Evolutionary conservation across 2,888 invertebrate genomes (phyloP), one percentile per base, ranked within the genome.

Genomic region (Papilio protenor): DNA sequence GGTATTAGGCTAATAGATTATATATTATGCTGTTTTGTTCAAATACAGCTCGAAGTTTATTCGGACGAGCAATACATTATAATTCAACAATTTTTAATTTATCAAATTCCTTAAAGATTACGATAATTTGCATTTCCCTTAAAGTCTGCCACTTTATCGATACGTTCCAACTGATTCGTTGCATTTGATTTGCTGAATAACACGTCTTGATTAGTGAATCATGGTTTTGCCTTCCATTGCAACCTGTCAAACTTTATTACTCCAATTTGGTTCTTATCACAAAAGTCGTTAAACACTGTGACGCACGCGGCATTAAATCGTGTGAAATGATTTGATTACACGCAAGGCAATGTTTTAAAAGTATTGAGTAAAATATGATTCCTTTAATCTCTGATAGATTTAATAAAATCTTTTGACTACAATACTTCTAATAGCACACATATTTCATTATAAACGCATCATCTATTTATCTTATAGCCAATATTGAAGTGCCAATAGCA

Each of bases 181-280:
- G 10, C 12, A 40, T 64, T 40, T 64, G 8, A 64, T 33, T 40
- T 40, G 64, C 18, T 64, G 11, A 6, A 40, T 40, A 40, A 40
- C 2, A 64, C 11, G 64, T 64, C 33, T 40, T 69, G 33, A 69
- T 69, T 45, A 45, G 12, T 45, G 66, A 69, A 69, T 69, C 66
- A 69, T 45, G 45, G n/a, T 45, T 33, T 49, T 16, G 49, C 70
- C 27, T 18, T 59, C 16, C 12, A 76, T 64, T 72, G 64, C 40
- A 49, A 64, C 61, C 40, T 72, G 61, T 76, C 76, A 61, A 76
- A 49, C n/a, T 76, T 72, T 76, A 76, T 64, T 55, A 52, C 21
- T 18, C 61, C 61, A 49, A 72, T 76, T 64, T 52, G 52, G 14
- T 21, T 72, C 72, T 76, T 76, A 76, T 72, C 76, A 40, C 64